Evolutionary conservation across 2,113 vertebrate genomes (phyloP).

Genomic region (Argyrosomus japonicus): DNA sequence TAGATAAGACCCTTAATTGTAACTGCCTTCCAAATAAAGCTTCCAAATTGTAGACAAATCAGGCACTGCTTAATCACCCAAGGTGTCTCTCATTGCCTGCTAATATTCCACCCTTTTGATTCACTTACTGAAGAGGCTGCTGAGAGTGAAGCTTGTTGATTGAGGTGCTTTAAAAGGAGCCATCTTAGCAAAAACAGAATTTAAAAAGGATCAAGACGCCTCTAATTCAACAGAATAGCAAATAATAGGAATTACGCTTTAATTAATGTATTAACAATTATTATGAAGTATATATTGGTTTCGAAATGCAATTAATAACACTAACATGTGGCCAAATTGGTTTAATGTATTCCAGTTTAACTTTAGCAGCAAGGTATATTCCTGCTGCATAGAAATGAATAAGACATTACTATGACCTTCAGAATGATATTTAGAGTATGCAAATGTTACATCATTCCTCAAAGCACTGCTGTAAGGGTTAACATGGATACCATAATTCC

Average conservation of each 20-base stretch:
- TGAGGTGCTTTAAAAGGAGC: conserved; percentile 34
- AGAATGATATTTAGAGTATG: conserved; percentile 22
- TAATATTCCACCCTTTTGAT: conserved; percentile 56
- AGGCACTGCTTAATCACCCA: conserved; percentile 62
- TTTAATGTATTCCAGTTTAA: not conserved
- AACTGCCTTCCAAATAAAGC: conserved; percentile 44
- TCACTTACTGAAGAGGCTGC: conserved; percentile 54
- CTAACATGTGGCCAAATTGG: not conserved
- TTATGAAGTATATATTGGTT: not conserved
- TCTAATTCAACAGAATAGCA: not conserved
- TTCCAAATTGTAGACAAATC: conserved; percentile 69
- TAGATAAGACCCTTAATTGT: conserved; percentile 53
- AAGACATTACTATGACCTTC: conserved; percentile 35
- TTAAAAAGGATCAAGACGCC: conserved; percentile 12
- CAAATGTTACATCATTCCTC: conserved; percentile 14
- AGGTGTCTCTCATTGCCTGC: conserved; percentile 55
- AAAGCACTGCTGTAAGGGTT: conserved; percentile 11
- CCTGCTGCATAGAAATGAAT: not conserved
- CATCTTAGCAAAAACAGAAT: conserved; percentile 1
- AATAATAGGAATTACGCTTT: not conserved
- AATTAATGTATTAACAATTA: not conserved
- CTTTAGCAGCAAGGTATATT: not conserved
- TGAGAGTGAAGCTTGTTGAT: conserved; percentile 54
- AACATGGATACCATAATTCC: conserved; percentile 40
- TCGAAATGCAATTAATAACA: not conserved